These are phyloP conservation scores for Rhagonycha fulva DNA, from an alignment of 2,888 invertebrate species.

Conservation along the genomic window DNA sequence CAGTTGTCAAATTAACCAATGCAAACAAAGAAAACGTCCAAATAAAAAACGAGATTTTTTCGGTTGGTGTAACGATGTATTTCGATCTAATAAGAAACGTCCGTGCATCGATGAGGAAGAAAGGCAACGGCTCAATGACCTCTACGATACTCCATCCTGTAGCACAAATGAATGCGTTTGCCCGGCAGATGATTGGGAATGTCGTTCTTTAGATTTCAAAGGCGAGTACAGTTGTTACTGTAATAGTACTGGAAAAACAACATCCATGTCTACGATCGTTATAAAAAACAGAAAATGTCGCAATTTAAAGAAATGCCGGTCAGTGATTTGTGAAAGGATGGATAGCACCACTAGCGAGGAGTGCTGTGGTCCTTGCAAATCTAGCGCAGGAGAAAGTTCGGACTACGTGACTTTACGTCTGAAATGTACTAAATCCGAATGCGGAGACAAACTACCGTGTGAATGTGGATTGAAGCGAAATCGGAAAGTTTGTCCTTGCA, in stretches of 20 bases:
- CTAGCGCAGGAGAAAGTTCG: constrained; percentile 9
- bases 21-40: not conserved
- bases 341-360: constrained; percentile 18
- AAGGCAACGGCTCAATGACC: constrained; percentile 10
- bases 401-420: constrained; percentile 10
- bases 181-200: not conserved
- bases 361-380: not conserved
- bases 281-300: constrained; percentile 5
- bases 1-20: not conserved
- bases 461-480: not conserved
- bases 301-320: constrained; percentile 1
- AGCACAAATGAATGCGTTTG: not conserved
- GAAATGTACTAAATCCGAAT: constrained; percentile 10
- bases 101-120: not conserved
- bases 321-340: constrained; percentile 9
- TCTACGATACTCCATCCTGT: constrained; percentile 19
- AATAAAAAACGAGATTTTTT: constrained; percentile 10
- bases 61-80: constrained; percentile 7
- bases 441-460: not conserved
- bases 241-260: not conserved
- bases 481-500: not conserved
- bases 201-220: not conserved
- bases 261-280: constrained; percentile 3
- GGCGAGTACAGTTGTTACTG: constrained; percentile 6
- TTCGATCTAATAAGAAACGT: not conserved